Conservation (phyloP, 2,888 invertebrate species). For the Acanthosoma haemorrhoidale region DNA sequence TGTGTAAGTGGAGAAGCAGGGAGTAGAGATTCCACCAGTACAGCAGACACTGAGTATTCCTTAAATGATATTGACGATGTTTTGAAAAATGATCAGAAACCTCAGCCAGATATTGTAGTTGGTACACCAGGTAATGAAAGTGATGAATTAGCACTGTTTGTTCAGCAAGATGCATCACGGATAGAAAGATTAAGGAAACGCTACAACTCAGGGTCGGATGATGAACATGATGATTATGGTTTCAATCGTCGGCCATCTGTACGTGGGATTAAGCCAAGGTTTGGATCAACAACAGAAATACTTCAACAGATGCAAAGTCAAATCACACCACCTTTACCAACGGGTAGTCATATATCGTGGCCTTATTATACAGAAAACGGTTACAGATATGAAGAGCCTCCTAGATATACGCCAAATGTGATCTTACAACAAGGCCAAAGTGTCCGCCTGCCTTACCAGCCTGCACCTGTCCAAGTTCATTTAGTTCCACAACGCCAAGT, state of each 20-base stretch:
- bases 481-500: conserved; percentile 45
- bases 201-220: conserved; percentile 55
- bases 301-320: conserved; percentile 63
- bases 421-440: conserved; percentile 33
- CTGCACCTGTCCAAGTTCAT: conserved; percentile 49
- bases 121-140: conserved; percentile 55
- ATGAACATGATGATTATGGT: conserved; percentile 83
- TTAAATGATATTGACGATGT: conserved; percentile 60
- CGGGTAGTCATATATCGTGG: conserved; percentile 53
- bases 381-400: conserved; percentile 32
- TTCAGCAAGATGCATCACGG: conserved; percentile 74
- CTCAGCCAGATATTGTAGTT: conserved; percentile 67
- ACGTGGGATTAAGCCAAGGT: conserved; percentile 80
- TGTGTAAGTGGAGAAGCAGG: conserved; percentile 52
- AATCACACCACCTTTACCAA: conserved; percentile 43
- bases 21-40: conserved; percentile 44
- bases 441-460: conserved; percentile 46
- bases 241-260: conserved; percentile 85
- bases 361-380: conserved; percentile 52
- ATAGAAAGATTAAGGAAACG: conserved; percentile 78
- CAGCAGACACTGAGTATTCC: conserved; percentile 60
- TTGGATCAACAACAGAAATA: conserved; percentile 73
- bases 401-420: conserved; percentile 25
- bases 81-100: conserved; percentile 44
- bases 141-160: conserved; percentile 77